Percentiles rank a stretch among this genome's conserved stretches.
These are phyloP conservation scores for Orius laevigatus DNA, from an alignment of 1,140 invertebrate species.

Conservation along the genomic window DNA sequence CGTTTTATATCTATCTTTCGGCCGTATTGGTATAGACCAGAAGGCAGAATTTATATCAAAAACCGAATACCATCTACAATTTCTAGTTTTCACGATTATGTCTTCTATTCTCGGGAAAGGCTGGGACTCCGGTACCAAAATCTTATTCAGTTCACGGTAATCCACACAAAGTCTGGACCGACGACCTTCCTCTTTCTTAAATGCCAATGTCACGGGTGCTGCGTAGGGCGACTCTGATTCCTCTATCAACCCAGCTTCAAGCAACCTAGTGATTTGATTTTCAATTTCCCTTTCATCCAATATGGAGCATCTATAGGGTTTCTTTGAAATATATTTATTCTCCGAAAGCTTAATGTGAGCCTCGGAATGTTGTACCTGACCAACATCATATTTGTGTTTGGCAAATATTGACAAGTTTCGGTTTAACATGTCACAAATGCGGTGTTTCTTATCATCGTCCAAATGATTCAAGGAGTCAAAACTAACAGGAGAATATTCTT, in stretches of 20 bases:
- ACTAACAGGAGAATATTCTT: neutral
- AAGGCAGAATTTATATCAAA: conserved; percentile 28
- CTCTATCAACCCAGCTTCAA: conserved; percentile 25
- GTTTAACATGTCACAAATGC: conserved; percentile 20
- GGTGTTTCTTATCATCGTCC: conserved; percentile 11
- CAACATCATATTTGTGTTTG: conserved; percentile 26
- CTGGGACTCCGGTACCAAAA: conserved; percentile 25
- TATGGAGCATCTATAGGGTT: conserved; percentile 24
- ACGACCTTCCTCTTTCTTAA: conserved; percentile 25
- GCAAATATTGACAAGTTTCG: conserved; percentile 24
- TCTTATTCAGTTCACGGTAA: conserved; percentile 26
- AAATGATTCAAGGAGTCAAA: neutral
- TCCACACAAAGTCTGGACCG: conserved; percentile 25
- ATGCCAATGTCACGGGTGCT: conserved; percentile 25
- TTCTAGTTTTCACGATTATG: conserved; percentile 22
- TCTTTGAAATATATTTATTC: conserved; percentile 25
- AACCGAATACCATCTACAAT: conserved; percentile 25
- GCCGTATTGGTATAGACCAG: conserved; percentile 25
- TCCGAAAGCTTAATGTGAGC: conserved; percentile 24
- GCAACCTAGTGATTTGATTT: conserved; percentile 24
- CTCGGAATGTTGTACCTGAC: conserved; percentile 19
- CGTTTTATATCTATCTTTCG: conserved; percentile 25
- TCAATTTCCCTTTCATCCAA: conserved; percentile 27
- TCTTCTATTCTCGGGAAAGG: conserved; percentile 27
- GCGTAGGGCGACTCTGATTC: conserved; percentile 27